These are phyloP conservation scores for silkworm (Bombyx mori) DNA, from an alignment of 1,140 invertebrate genomes.

Conservation along the genomic window DNA sequence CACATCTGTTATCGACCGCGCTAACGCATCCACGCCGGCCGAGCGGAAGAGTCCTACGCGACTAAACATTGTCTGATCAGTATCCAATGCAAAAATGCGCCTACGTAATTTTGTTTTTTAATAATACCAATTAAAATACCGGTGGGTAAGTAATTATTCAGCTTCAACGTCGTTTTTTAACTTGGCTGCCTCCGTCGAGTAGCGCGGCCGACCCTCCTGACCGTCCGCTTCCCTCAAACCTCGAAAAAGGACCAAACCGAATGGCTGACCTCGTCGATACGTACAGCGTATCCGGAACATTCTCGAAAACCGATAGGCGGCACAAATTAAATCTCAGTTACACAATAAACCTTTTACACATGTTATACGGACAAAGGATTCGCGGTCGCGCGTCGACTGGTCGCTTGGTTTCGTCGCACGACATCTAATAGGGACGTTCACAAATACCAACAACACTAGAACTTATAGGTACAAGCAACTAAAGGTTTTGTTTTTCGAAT, in stretches of 20 bases:
- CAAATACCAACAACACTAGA: no score
- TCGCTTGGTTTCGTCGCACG: no score
- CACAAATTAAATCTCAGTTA: no score
- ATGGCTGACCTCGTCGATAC: slow-evolving; percentile 2
- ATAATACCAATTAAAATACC: slow-evolving; percentile 70
- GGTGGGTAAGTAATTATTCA: slow-evolving; percentile 65
- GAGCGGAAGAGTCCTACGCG: slow-evolving; percentile 33
- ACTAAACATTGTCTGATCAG: slow-evolving; percentile 20
- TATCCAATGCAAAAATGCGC: slow-evolving; percentile 34
- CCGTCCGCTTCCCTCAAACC: slow-evolving; percentile 14
- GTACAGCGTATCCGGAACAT: background rate
- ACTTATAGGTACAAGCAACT: no score
- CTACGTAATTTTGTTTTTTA: slow-evolving; percentile 41
- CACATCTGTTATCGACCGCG: slow-evolving; percentile 64
- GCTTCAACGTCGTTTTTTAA: slow-evolving; percentile 33
- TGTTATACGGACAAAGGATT: no score
- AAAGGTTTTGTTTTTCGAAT: no score
- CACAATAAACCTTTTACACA: no score
- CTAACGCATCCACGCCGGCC: slow-evolving; percentile 24
- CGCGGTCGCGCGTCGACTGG: no score
- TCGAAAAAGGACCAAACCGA: slow-evolving; percentile 6
- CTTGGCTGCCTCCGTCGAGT: slow-evolving; percentile 28
- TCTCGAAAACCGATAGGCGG: no score
- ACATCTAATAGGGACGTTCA: no score
- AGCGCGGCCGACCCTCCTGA: slow-evolving; percentile 42